Base-by-base conservation (phyloP, 2,888 invertebrate species). In the Gastracanthus pulcherrimus region DNA sequence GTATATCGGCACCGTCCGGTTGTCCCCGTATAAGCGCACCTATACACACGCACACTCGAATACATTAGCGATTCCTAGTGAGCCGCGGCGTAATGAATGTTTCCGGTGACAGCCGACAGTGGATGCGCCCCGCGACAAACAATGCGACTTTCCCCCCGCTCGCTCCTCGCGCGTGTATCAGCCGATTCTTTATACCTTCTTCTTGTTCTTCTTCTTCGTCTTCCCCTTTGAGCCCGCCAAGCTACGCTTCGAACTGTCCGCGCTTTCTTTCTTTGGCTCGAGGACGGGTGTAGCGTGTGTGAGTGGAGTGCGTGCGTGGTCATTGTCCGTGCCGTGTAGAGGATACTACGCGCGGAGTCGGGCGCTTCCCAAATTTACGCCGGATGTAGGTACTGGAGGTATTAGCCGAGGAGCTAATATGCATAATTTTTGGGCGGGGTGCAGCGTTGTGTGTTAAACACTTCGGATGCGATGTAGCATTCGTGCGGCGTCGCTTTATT, bases 41-140 rank as follows among this genome's bases (percentile, higher is more conserved):
- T n/a, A n/a, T n/a, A n/a, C 29, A 23, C 48, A 11, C 74, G 78
- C 81, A 81, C 80, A 34, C 34, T 85, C 86, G 88, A 88, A 88
- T 88, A 86, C 87, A 89, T 90, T 89, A 87, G 88, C 87, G 87
- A 90, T 89, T 89, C 88, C 86, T 87, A 87, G 87, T 86, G 86
- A 87, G 87, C 78, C 86, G 86, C 85, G 85, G 76, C 76, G 87
- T 89, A 90, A 90, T 89, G 89, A 90, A 90, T 90, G 90, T 90
- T 90, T 90, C 90, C 90, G 89, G 89, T 89, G 89, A 89, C 89
- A 88, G 87, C 86, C 88, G 34, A 87, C 87, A 48, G 62, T 48
- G 62, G 60, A 77, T 62, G 45, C 88, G 88, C 86, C 86, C 86
- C 86, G 88, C 88, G 89, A 89, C 89, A 89, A 89, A 90, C 90